Evolutionary conservation across 2,113 vertebrate genomes (phyloP).

Genomic region (Coryphaenoides rupestris): DNA sequence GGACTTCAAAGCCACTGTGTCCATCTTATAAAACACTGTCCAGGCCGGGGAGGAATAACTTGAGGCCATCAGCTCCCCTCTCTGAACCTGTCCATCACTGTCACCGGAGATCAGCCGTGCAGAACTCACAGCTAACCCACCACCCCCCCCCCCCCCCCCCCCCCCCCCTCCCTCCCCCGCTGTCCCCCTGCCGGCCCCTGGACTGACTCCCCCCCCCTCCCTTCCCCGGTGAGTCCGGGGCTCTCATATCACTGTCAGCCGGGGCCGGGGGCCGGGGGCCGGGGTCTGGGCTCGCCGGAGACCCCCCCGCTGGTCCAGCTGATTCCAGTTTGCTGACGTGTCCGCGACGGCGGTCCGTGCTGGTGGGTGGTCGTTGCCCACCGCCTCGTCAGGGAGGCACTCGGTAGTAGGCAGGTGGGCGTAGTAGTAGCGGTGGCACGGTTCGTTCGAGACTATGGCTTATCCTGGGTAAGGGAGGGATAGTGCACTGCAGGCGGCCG

Average conservation of each 20-base stretch:
- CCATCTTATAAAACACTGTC: constrained; percentile 70
- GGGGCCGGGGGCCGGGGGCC: constrained; percentile 51
- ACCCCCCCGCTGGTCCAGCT: constrained; percentile 63
- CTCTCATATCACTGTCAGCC: constrained; percentile 65
- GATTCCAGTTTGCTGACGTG: constrained; percentile 59
- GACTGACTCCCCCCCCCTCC: constrained; percentile 60
- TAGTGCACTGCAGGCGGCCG: constrained; percentile 2
- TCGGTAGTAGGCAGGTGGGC: too few relatives aligned
- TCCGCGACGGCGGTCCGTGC: constrained; percentile 33
- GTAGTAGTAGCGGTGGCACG: not conserved
- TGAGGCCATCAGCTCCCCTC: constrained; percentile 70
- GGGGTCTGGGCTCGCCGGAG: constrained; percentile 54
- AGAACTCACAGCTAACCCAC: constrained; percentile 68
- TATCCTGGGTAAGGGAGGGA: not conserved
- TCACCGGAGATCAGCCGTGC: constrained; percentile 72
- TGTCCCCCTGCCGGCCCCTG: constrained; percentile 46
- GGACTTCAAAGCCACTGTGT: constrained; percentile 63
- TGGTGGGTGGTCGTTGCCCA: constrained; percentile 58
- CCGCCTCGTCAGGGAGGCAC: constrained; percentile 27
- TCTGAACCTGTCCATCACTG: constrained; percentile 75
- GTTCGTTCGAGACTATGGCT: not conserved
- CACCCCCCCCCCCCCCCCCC: constrained; percentile 61
- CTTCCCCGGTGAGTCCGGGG: too few relatives aligned
- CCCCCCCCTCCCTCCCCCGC: constrained; percentile 63
- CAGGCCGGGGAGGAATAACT: constrained; percentile 57